Evolutionary conservation across 2,888 invertebrate genomes (phyloP).

Genomic region (Andricus curvator): DNA sequence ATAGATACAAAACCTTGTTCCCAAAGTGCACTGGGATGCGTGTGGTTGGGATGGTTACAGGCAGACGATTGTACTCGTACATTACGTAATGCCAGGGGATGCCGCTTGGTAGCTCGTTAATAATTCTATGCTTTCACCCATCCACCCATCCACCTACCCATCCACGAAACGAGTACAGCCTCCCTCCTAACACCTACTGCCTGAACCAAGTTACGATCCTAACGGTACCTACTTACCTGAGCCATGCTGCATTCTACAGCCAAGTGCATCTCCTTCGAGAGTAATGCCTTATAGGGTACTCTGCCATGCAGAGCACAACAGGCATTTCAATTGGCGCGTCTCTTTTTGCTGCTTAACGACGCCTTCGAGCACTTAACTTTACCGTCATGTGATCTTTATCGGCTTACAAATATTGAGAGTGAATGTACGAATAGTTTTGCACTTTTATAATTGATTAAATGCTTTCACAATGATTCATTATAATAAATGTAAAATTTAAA

Average conservation of each 20-base stretch:
- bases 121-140: slow-evolving; percentile 61
- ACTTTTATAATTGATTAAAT: no score
- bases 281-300: not conserved
- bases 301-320: slow-evolving; percentile 15
- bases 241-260: slow-evolving; percentile 23
- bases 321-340: slow-evolving; percentile 6
- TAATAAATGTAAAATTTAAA: no score
- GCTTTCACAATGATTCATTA: no score
- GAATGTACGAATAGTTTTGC: no score
- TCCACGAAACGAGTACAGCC: slow-evolving; percentile 35
- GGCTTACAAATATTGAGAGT: no score
- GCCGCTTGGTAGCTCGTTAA: slow-evolving; percentile 66
- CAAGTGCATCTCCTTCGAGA: slow-evolving; percentile 33
- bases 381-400: not conserved
- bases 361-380: not conserved
- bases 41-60: slow-evolving; percentile 10
- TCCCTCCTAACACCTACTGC: not conserved
- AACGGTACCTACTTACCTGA: slow-evolving; percentile 18
- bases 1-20: not conserved
- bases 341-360: not conserved
- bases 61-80: slow-evolving; percentile 62
- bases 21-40: slow-evolving; percentile 19
- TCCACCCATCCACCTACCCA: slow-evolving; percentile 45
- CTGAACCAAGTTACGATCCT: slow-evolving; percentile 17
- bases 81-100: slow-evolving; percentile 64